phyloP scores from a whole-genome alignment of 92 coral and sea anemone species.

The Chrysogorgia sp. region DNA sequence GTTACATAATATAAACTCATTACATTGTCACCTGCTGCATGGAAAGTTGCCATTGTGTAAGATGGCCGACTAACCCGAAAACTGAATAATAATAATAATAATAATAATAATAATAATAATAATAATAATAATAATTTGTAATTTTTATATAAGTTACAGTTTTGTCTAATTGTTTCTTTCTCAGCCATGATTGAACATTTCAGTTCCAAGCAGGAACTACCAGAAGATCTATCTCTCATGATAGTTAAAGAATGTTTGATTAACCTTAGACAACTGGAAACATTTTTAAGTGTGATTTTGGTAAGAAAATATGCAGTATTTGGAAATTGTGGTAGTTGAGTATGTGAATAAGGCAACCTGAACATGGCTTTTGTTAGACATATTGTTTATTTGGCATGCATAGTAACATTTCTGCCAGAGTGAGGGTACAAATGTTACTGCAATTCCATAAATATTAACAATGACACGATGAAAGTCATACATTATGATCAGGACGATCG shows the following conservation, averaged over 20 bases:
- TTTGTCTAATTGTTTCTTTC: not conserved
- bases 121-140: too few species aligned
- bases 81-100: too few species aligned
- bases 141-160: not conserved
- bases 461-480: too few species aligned
- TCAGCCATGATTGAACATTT: conserved; percentile 68
- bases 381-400: too few species aligned
- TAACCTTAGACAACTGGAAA: conserved; percentile 94
- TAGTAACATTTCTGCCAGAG: too few species aligned
- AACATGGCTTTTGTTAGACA: not conserved
- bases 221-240: conserved; percentile 61
- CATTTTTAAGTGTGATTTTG: conserved; percentile 85
- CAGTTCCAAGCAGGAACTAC: conserved; percentile 39
- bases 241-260: conserved; percentile 82
- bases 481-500: too few species aligned
- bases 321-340: not conserved
- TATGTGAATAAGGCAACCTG: not conserved
- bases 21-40: too few species aligned
- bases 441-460: too few species aligned
- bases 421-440: too few species aligned
- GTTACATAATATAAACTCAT: not conserved
- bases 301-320: conserved; percentile 49
- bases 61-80: too few species aligned
- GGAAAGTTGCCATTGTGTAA: too few species aligned
- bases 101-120: too few species aligned